Conservation (phyloP, 2,113 vertebrate species). For the Oryzias woworae region DNA sequence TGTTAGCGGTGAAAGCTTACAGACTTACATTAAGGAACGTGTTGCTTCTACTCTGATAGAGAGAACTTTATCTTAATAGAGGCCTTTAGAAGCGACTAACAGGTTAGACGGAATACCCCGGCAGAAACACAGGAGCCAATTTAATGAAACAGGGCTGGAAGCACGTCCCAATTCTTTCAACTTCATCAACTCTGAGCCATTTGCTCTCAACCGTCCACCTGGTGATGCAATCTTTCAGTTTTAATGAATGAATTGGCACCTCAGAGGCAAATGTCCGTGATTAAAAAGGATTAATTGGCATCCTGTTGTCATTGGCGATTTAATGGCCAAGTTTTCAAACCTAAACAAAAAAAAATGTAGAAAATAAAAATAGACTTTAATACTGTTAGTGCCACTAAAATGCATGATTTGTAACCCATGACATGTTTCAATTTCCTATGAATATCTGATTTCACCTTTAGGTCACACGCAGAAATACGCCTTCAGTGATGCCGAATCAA, state of each 20-base stretch:
- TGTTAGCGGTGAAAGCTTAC: too few species aligned
- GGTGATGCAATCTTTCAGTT: slow-evolving; percentile 1
- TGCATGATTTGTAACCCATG: slow-evolving; percentile 40
- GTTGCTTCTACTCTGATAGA: too few species aligned
- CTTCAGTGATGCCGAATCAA: slow-evolving; percentile 1
- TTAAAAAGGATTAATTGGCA: slow-evolving; percentile 63
- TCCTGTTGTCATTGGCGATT: slow-evolving; percentile 39
- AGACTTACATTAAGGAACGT: too few species aligned
- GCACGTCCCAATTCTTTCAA: too few species aligned
- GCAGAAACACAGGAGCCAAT: too few species aligned
- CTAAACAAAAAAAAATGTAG: slow-evolving; percentile 52
- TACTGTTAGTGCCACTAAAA: slow-evolving; percentile 58
- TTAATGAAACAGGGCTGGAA: too few species aligned
- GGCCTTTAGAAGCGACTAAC: too few species aligned
- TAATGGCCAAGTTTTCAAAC: slow-evolving; percentile 50
- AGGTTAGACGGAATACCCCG: too few species aligned
- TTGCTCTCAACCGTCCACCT: slow-evolving; percentile 1
- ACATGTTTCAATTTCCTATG: slow-evolving; percentile 52
- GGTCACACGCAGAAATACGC: slow-evolving; percentile 25
- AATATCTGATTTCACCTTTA: slow-evolving; percentile 39
- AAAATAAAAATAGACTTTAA: slow-evolving; percentile 34
- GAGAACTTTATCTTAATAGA: too few species aligned
- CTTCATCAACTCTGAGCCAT: not conserved
- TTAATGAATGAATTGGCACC: slow-evolving; percentile 29
- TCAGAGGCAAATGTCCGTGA: slow-evolving; percentile 9